Conservation (phyloP, 2,113 vertebrate species). For the Bubalus kerabau region DNA sequence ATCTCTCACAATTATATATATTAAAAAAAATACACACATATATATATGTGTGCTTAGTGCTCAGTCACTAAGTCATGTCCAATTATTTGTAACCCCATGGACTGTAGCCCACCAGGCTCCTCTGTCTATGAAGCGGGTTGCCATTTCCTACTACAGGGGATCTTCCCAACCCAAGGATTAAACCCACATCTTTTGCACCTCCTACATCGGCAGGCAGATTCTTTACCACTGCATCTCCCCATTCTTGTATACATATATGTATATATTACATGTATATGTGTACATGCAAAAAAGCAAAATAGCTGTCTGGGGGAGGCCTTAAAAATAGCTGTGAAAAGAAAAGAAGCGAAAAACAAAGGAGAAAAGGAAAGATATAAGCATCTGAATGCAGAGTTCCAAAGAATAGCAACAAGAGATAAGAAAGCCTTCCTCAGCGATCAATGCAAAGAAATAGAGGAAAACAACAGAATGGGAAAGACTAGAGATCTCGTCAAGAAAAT, state of each 20-base stretch:
- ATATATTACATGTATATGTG: not conserved
- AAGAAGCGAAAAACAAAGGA: no score
- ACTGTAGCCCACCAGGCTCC: not conserved
- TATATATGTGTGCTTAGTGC: not conserved
- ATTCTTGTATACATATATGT: not conserved
- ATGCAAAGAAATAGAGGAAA: no score
- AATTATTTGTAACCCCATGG: not conserved
- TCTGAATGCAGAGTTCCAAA: no score
- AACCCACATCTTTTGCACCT: not conserved
- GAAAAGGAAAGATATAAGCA: no score
- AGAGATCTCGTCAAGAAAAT: no score
- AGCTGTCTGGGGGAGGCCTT: no score
- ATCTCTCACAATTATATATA: not conserved
- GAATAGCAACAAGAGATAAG: no score
- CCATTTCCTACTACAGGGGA: not conserved
- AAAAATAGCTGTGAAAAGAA: no score
- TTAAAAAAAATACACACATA: not conserved
- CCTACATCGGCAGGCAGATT: not conserved
- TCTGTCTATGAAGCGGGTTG: not conserved
- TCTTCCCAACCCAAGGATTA: not conserved
- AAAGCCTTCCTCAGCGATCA: no score
- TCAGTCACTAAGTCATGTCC: not conserved
- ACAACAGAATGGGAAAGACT: no score
- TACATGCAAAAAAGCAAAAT: no score
- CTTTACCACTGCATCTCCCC: not conserved